A percentile compares a stretch with the other conserved stretches of the same genome.
phyloP scores from a whole-genome alignment of 2,888 invertebrate species.

The Caenorhabditis afra region DNA sequence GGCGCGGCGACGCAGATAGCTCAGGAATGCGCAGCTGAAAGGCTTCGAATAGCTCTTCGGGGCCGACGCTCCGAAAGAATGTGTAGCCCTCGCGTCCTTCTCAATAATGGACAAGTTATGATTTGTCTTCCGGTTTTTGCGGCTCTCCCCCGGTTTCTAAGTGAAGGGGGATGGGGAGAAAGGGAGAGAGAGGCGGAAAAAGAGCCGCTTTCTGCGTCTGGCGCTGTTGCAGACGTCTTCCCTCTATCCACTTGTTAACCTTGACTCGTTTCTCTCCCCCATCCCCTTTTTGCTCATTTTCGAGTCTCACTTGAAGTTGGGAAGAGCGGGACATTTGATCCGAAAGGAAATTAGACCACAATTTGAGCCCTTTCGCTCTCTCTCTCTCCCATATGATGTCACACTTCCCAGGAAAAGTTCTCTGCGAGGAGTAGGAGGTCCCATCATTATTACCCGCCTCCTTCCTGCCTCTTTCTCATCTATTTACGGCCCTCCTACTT shows the following conservation, averaged over 20 bases:
- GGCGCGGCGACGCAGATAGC: background rate
- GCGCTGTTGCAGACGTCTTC: background rate
- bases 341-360: constrained; percentile 19
- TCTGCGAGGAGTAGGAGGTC: constrained; percentile 7
- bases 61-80: background rate
- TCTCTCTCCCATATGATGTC: constrained; percentile 32
- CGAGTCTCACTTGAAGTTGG: background rate
- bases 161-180: background rate
- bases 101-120: constrained; percentile 28
- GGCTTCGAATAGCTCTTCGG: background rate
- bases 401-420: constrained; percentile 25
- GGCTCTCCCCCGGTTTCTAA: background rate
- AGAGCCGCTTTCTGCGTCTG: constrained; percentile 10
- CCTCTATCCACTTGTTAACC: constrained; percentile 14
- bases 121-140: constrained; percentile 50
- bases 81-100: background rate
- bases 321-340: background rate
- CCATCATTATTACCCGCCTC: constrained; percentile 5
- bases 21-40: background rate
- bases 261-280: background rate
- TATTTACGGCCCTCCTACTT: constrained; percentile 40
- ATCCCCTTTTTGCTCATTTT: background rate
- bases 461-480: constrained; percentile 27
- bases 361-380: constrained; percentile 10
- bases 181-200: constrained; percentile 2